These are phyloP conservation scores for Eristalinus aeneus DNA, from an alignment of 2,888 invertebrate species.

Conservation along the genomic window DNA sequence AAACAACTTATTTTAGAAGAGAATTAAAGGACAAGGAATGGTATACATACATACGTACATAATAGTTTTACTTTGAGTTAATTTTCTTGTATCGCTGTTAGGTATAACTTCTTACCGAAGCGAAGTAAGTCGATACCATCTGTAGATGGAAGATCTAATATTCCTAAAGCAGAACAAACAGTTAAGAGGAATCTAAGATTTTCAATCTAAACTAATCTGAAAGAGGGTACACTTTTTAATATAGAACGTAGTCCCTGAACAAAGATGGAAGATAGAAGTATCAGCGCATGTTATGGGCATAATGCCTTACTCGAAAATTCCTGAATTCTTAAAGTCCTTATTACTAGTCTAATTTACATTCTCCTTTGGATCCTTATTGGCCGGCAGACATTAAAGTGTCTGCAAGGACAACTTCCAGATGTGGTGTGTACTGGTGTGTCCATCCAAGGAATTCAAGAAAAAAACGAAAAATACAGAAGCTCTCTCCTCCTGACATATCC, in stretches of 20 bases:
- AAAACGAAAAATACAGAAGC: neutral
- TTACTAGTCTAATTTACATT: neutral
- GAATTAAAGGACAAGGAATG: too few relatives aligned
- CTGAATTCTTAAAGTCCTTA: neutral
- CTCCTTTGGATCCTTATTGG: neutral
- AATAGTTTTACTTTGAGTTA: neutral
- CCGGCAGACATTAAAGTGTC: slow-evolving; percentile 6
- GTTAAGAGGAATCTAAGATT: neutral
- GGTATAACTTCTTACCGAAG: neutral
- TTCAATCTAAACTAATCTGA: neutral
- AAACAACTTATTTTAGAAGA: too few relatives aligned
- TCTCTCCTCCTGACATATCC: neutral
- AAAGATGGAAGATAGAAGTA: neutral
- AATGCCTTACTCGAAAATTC: neutral
- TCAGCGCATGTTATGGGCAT: neutral
- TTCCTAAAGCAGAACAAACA: neutral
- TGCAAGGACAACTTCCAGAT: neutral
- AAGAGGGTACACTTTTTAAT: neutral
- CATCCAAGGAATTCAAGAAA: neutral
- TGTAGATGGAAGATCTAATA: neutral
- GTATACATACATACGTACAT: neutral
- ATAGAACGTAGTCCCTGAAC: neutral
- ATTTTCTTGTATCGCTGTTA: neutral
- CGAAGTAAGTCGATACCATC: neutral
- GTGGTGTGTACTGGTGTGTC: neutral